Conservation (phyloP, 2,797 vertebrate species). For the Acipenser ruthenus region DNA sequence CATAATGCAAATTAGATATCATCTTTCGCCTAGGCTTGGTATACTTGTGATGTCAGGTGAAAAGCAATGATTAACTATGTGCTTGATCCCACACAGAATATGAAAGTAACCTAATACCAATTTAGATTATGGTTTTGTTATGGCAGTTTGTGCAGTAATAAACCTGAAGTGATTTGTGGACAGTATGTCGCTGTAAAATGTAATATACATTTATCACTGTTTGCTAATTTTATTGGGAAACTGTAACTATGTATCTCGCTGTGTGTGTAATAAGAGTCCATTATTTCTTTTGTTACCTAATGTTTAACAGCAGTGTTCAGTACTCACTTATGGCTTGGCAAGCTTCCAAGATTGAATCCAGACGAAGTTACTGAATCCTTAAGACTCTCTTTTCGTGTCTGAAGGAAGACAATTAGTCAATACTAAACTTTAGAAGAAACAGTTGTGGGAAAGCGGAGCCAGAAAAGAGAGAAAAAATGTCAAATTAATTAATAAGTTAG, state of each 20-base stretch:
- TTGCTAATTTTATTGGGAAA: conserved; percentile 14
- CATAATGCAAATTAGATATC: too few species aligned
- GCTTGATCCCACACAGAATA: too few species aligned
- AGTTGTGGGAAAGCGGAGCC: conserved; percentile 11
- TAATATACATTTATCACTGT: conserved; percentile 30
- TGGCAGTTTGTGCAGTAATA: background rate
- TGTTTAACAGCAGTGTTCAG: conserved; percentile 27
- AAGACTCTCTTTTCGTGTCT: background rate
- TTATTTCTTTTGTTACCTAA: conserved; percentile 21
- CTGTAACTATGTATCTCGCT: background rate
- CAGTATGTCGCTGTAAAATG: conserved; percentile 15
- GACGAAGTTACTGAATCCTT: conserved; percentile 12
- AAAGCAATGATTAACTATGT: too few species aligned
- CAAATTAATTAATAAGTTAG: conserved; percentile 18
- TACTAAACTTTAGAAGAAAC: conserved; percentile 8
- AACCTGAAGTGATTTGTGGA: conserved; percentile 9
- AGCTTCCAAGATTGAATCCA: conserved; percentile 10
- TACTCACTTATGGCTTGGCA: conserved; percentile 11
- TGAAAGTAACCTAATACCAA: too few species aligned
- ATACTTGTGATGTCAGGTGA: too few species aligned
- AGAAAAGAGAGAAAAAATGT: conserved; percentile 1
- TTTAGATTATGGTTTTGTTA: too few species aligned
- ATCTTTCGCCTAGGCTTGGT: too few species aligned
- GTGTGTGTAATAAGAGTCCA: conserved; percentile 24
- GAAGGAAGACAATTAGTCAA: conserved; percentile 8